phyloP scores from a whole-genome alignment of 2,888 invertebrate species.

The Phaonia tiefii region DNA sequence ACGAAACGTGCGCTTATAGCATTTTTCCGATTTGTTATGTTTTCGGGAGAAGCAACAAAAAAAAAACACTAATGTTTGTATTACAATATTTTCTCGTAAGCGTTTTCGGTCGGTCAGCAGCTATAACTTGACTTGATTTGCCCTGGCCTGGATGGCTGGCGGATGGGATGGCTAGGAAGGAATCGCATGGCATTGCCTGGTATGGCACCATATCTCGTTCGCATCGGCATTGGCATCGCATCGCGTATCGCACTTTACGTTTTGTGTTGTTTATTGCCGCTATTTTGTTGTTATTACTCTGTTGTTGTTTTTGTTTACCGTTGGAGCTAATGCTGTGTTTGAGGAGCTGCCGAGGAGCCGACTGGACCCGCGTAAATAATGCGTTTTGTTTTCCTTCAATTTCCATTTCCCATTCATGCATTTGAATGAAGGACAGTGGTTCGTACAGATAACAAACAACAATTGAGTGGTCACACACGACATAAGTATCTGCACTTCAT shows the following conservation, averaged over 20 bases:
- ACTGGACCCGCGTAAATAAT: conserved; percentile 49
- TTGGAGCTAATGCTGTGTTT: background rate
- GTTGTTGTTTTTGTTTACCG: conserved; percentile 14
- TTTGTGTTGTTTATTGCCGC: conserved; percentile 34
- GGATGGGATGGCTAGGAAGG: conserved; percentile 27
- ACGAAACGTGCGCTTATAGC: conserved; percentile 62
- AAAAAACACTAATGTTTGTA: conserved; percentile 28
- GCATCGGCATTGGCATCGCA: conserved; percentile 16
- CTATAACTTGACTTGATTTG: no score
- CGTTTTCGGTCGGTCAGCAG: background rate
- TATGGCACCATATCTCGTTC: background rate
- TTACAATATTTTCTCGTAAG: conserved; percentile 33
- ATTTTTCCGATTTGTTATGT: conserved; percentile 65
- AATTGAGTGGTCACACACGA: no score
- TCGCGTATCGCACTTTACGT: conserved; percentile 53
- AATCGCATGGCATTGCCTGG: background rate
- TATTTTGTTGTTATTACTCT: conserved; percentile 48
- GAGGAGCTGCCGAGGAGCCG: conserved; percentile 13
- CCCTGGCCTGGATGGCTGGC: background rate
- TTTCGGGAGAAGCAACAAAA: conserved; percentile 20
- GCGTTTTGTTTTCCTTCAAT: conserved; percentile 54
- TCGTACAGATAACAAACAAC: no score
- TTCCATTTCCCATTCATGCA: conserved; percentile 28
- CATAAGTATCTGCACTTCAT: no score
- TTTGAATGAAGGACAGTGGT: background rate